phyloP scores from a whole-genome alignment of 1,140 invertebrate genomes.

The Helicoverpa zea region DNA sequence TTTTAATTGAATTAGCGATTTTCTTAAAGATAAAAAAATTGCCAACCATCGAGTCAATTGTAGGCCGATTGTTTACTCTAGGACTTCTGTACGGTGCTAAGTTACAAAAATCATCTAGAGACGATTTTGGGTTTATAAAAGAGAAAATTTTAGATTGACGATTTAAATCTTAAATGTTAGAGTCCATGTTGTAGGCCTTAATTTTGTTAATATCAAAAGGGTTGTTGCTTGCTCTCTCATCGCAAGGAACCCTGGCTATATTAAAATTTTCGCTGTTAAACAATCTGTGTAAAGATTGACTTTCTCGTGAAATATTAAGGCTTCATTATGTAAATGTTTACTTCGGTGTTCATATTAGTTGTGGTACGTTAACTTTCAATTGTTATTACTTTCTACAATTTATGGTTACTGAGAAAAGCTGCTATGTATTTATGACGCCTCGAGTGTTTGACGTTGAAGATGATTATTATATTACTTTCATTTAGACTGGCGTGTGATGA shows the following conservation, averaged over 20 bases:
- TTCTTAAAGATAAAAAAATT: too few relatives aligned
- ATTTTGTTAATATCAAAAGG: too few relatives aligned
- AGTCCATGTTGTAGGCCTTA: too few relatives aligned
- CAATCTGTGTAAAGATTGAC: constrained; percentile 17
- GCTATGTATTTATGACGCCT: not conserved
- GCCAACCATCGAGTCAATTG: too few relatives aligned
- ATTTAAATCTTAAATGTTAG: too few relatives aligned
- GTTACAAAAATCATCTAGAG: too few relatives aligned
- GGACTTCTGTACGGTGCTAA: too few relatives aligned
- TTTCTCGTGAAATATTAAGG: constrained; percentile 29
- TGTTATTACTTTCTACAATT: constrained; percentile 21
- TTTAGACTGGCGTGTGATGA: not conserved
- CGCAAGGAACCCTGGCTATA: constrained; percentile 10
- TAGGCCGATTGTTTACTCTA: too few relatives aligned
- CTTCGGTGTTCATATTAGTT: constrained; percentile 11
- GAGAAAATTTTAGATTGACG: too few relatives aligned
- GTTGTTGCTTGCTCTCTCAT: not conserved
- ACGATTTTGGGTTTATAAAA: too few relatives aligned
- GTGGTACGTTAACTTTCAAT: constrained; percentile 44
- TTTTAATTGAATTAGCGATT: too few relatives aligned
- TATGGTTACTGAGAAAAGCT: not conserved
- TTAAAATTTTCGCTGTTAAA: constrained; percentile 4
- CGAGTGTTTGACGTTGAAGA: not conserved
- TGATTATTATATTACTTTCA: not conserved
- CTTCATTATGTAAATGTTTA: constrained; percentile 18